These are phyloP conservation scores for Helicorthomorpha holstii DNA, from an alignment of 1,140 invertebrate species.

Conservation along the genomic window DNA sequence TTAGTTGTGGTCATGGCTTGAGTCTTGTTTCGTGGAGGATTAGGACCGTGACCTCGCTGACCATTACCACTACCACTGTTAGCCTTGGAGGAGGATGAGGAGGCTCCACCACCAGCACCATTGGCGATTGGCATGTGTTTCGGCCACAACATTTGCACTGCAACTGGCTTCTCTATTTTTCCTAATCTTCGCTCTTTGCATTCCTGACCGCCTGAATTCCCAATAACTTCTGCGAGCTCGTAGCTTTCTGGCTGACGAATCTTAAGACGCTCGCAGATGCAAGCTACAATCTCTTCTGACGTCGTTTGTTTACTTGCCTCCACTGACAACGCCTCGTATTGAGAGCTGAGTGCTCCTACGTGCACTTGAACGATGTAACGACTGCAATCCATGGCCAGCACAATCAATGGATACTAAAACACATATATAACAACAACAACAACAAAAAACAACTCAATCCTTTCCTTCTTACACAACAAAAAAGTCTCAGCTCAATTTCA, in stretches of 20 bases:
- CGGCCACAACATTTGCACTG: conserved; percentile 84
- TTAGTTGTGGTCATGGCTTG: too few relatives aligned
- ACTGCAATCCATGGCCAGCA: conserved; percentile 20
- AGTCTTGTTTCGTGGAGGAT: not conserved
- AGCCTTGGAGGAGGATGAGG: not conserved
- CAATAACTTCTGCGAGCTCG: conserved; percentile 77
- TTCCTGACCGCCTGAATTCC: conserved; percentile 60
- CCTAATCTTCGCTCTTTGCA: conserved; percentile 83
- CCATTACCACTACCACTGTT: not conserved
- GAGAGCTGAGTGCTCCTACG: conserved; percentile 68
- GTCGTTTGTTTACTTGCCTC: conserved; percentile 82
- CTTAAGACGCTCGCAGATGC: conserved; percentile 58
- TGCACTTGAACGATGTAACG: conserved; percentile 56
- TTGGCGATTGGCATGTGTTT: conserved; percentile 27
- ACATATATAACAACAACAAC: too few relatives aligned
- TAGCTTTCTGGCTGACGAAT: conserved; percentile 50
- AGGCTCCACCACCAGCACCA: not conserved
- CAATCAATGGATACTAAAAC: too few relatives aligned
- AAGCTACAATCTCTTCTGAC: conserved; percentile 71
- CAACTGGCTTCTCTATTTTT: conserved; percentile 69
- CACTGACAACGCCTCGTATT: conserved; percentile 76
- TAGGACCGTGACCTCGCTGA: not conserved
- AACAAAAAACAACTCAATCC: too few relatives aligned
- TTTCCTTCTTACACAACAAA: too few relatives aligned
- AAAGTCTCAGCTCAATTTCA: too few relatives aligned